Base-by-base conservation (phyloP, 2,888 invertebrate genomes). In the Archaeoteleia sp. region DNA sequence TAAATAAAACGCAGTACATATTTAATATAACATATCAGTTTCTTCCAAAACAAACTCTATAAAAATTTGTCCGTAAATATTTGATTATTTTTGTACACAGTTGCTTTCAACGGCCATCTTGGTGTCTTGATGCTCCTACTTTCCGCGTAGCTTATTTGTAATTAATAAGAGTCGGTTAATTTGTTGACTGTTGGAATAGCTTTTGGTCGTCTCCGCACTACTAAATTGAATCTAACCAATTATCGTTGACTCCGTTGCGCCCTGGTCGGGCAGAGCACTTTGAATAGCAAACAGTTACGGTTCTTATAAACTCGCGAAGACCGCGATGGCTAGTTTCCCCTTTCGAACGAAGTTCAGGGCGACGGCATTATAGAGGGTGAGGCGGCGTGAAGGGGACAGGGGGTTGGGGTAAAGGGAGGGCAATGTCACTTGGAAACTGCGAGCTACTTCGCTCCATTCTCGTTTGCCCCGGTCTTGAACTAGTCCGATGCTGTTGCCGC, bases 381-480 rank as follows among this genome's bases (percentile, higher is more conserved):
- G 27, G 42, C n/a, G n/a, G n/a, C n/a, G n/a, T n/a, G n/a, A n/a
- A n/a, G n/a, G n/a, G n/a, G n/a, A n/a, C n/a, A n/a, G n/a, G n/a
- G n/a, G n/a, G n/a, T n/a, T n/a, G n/a, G n/a, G n/a, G n/a, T n/a
- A n/a, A n/a, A n/a, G n/a, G n/a, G n/a, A 25, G 29, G 60, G 34
- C 48, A 12, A 60, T 49, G 66, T 55, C 66, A 60, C 54, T 49
- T 66, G 30, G 54, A 43, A 66, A 60, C 66, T 60, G 43, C 9
- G 43, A 60, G 54, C 60, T 60, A 60, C 53, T 66, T 46, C 53
- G 39, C 53, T 54, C 46, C 25, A 34, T 53, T 42, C 32, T 49
- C 37, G 37, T 48, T 58, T 43, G 58, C 30, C 35, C 34, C 39
- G 40, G 48, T 49, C 54, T 49, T 42, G 55, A 61, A 67, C 55